Evolutionary conservation across 37 sponge, comb jelly and placozoan species (phyloP).

Genomic region (Beroe ovata): DNA sequence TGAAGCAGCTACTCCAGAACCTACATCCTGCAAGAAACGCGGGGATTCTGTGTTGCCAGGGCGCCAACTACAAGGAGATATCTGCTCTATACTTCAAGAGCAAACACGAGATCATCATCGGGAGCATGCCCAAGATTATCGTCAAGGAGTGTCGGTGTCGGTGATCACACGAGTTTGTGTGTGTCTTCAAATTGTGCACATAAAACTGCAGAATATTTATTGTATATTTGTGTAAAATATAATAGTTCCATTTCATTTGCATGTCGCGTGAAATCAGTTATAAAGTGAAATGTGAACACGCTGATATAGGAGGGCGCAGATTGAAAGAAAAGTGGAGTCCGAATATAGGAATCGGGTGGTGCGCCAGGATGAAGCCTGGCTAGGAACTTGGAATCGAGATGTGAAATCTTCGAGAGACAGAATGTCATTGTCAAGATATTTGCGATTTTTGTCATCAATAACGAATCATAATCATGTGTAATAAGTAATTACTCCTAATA

Average conservation of each 20-base stretch:
- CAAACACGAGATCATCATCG: constrained; percentile 42
- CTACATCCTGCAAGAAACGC: constrained; percentile 23
- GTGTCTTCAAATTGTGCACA: not conserved
- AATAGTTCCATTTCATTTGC: constrained; percentile 23
- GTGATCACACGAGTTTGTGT: too few relatives aligned
- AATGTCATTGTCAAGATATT: too few relatives aligned
- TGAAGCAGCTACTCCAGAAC: constrained; percentile 46
- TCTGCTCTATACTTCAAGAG: constrained; percentile 46
- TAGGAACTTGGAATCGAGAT: not conserved
- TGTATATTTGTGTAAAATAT: constrained; percentile 66
- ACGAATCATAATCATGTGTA: not conserved
- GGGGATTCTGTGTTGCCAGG: constrained; percentile 49
- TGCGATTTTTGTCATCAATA: not conserved
- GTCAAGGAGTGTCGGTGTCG: constrained; percentile 48
- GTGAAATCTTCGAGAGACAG: not conserved
- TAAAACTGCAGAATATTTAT: constrained; percentile 60
- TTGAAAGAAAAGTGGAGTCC: not conserved
- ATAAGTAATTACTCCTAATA: not conserved
- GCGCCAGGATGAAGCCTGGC: not conserved
- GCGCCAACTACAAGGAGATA: constrained; percentile 49
- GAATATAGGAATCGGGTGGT: not conserved
- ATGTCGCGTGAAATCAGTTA: constrained; percentile 39
- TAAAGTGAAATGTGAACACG: not conserved
- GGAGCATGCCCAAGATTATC: constrained; percentile 44
- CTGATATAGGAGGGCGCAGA: not conserved